Base-by-base conservation (phyloP, 2,888 invertebrate species). In the Yponomeuta sedellus region DNA sequence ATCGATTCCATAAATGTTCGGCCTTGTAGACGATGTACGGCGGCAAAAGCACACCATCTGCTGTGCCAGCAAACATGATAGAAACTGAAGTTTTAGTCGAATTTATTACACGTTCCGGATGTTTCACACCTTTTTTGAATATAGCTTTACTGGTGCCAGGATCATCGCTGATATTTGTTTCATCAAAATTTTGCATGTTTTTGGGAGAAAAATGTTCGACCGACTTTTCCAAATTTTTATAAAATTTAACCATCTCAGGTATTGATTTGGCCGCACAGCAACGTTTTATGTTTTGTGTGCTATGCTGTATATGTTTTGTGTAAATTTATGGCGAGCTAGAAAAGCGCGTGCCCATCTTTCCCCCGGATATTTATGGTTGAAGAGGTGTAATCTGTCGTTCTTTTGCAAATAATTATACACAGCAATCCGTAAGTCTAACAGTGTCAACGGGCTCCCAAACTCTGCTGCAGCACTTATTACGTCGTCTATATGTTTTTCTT, bases 161-260 rank as follows among this genome's bases (percentile, higher is more conserved):
- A 65, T 85, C 78, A 67, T 81, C 81, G 10, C 71, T 68, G 6
- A 83, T 64, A 64, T 80, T 80, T 1, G 77, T 74, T 68, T 81
- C 78, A 67, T 82, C 80, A 69, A 77, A 84, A 65, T 83, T 83
- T 25, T 75, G 71, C 11, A 75, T 75, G 59, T 73, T 71, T 28
- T 61, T 11, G 12, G 69, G 64, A 16, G 71, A 71, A 19, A 75
- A 67, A 61, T 70, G 71, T 67, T 67, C 67, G 22, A 74, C 20
- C 16, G 67, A 67, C 56, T 66, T 22, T 67, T 69, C 67, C 10
- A 75, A 68, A 62, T 75, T 72, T n/a, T 70, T 64, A 66, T 71
- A 72, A 69, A 22, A 64, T 11, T 64, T 34, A 34, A 34, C 34
- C 59, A 59, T 59, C 59, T 59, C 59, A 20, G 59, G 59, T 16